phyloP scores from a whole-genome alignment of 1,140 invertebrate genomes.

The Camponotus floridanus region DNA sequence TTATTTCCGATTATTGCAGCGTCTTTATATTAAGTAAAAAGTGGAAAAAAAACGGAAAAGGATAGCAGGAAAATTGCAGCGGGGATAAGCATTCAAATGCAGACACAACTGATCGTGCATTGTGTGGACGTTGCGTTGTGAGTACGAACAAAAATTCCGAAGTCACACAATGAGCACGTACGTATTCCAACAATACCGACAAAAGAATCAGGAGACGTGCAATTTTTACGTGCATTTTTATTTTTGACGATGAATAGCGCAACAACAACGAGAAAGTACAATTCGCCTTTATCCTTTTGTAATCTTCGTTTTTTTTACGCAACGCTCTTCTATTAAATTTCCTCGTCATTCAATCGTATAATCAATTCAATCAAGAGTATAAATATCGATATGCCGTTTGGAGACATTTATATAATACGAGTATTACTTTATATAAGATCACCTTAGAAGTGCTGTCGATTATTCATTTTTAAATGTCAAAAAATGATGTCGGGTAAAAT shows the following conservation, averaged over 20 bases:
- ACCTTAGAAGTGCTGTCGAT: neutral
- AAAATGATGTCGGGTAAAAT: conserved; percentile 4
- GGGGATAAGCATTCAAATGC: conserved; percentile 35
- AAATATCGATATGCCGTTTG: neutral
- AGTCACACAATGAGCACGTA: conserved; percentile 16
- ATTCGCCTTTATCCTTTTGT: neutral
- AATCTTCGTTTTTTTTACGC: neutral
- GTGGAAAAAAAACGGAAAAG: conserved; percentile 3
- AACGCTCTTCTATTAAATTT: conserved; percentile 12
- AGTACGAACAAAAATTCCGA: conserved; percentile 25
- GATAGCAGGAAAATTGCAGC: conserved; percentile 7
- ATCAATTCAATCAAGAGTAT: conserved; percentile 15
- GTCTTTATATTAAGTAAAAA: conserved; percentile 5
- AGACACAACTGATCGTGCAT: conserved; percentile 28
- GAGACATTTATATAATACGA: conserved; percentile 37
- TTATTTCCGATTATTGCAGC: conserved; percentile 37
- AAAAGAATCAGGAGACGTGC: neutral
- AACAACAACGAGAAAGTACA: neutral
- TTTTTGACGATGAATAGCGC: conserved; percentile 20
- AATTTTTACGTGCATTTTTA: conserved; percentile 11
- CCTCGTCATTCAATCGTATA: neutral
- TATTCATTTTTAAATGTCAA: conserved; percentile 58
- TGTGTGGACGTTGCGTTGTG: conserved; percentile 29
- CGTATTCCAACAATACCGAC: conserved; percentile 4
- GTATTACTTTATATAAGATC: conserved; percentile 16